Percentiles rank a stretch among this genome's conserved stretches.
Conservation (phyloP, 1,140 invertebrate species). For the Apis dorsata region DNA sequence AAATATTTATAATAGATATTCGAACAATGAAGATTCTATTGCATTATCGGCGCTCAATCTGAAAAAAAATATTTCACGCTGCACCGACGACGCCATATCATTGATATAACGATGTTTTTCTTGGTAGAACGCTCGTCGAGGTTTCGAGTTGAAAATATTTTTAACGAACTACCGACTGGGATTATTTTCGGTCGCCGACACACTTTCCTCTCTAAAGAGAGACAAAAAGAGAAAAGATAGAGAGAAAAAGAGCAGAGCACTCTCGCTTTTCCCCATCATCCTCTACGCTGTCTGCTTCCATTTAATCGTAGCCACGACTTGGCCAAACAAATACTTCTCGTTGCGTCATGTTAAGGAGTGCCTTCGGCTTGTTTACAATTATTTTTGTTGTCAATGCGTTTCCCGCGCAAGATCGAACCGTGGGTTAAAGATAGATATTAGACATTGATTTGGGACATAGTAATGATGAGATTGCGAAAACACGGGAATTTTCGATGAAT, state of each 20-base stretch:
- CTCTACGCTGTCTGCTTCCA: neutral
- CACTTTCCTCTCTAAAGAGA: constrained; percentile 8
- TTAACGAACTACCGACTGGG: constrained; percentile 22
- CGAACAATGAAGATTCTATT: too few species aligned
- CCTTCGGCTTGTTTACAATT: constrained; percentile 27
- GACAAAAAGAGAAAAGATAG: neutral
- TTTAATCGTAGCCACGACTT: neutral
- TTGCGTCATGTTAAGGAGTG: constrained; percentile 32
- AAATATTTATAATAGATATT: too few species aligned
- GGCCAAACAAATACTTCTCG: constrained; percentile 1
- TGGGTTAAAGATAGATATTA: constrained; percentile 23
- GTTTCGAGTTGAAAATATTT: constrained; percentile 26
- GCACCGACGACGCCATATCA: constrained; percentile 2
- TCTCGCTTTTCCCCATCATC: constrained; percentile 33
- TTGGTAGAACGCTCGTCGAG: neutral
- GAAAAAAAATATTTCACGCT: constrained; percentile 21
- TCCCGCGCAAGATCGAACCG: neutral
- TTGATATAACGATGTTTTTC: constrained; percentile 29
- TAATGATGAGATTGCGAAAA: too few species aligned
- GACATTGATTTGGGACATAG: constrained; percentile 15
- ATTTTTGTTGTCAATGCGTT: constrained; percentile 9
- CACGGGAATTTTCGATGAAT: too few species aligned
- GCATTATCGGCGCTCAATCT: neutral
- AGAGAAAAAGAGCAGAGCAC: neutral
- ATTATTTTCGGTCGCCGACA: constrained; percentile 46